These are phyloP conservation scores for Heterodera filipjevi DNA, from an alignment of 2,888 invertebrate species.

Conservation along the genomic window DNA sequence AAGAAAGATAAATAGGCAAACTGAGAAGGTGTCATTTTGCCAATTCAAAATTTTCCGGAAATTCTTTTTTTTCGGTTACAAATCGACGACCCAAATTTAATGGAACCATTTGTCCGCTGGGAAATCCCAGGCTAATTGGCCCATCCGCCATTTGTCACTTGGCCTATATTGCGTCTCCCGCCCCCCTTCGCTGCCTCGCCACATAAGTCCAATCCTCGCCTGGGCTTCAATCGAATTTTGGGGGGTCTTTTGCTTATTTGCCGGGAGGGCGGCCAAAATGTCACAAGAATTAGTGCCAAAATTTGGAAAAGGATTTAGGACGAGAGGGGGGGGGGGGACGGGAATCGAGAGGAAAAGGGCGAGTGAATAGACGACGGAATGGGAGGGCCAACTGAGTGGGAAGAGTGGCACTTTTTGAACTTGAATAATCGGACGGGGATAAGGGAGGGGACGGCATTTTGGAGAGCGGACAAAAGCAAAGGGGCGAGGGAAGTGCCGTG, in stretches of 20 bases:
- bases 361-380: not conserved
- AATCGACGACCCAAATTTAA: not conserved
- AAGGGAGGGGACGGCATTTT: not conserved
- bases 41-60: not conserved
- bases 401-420: conserved; percentile 21
- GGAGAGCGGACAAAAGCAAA: not conserved
- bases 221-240: conserved; percentile 12
- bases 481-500: not conserved
- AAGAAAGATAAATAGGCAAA: too few relatives aligned
- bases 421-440: not conserved
- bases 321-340: not conserved
- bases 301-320: not conserved
- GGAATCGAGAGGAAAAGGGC: not conserved
- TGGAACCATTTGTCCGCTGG: conserved; percentile 4
- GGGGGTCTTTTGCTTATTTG: conserved; percentile 11
- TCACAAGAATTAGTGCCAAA: conserved; percentile 30
- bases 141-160: conserved; percentile 6
- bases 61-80: not conserved
- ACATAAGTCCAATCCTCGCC: conserved; percentile 13
- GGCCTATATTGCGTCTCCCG: not conserved
- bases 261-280: conserved; percentile 21
- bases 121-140: conserved; percentile 6
- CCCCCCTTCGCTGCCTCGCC: not conserved
- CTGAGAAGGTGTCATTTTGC: too few relatives aligned
- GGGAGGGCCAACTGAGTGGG: not conserved